These are phyloP conservation scores for Tiphia femorata DNA, from an alignment of 2,888 invertebrate species.

Conservation along the genomic window DNA sequence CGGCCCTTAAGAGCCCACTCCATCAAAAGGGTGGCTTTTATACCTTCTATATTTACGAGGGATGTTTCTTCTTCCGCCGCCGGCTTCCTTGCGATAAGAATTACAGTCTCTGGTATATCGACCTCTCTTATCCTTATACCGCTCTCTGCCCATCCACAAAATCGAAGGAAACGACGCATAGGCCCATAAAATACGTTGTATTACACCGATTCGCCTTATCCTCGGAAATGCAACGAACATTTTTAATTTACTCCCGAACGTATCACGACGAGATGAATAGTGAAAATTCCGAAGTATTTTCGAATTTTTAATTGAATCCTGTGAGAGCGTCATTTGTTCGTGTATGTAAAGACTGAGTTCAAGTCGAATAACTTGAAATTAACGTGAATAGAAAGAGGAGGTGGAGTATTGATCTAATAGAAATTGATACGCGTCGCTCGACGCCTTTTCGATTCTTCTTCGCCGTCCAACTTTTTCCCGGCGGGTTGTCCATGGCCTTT, in stretches of 20 bases:
- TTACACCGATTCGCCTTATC: too few relatives aligned
- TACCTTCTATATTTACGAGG: conserved; percentile 64
- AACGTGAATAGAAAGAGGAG: background rate
- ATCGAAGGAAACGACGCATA: conserved; percentile 24
- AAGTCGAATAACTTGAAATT: too few relatives aligned
- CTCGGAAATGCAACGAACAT: too few relatives aligned
- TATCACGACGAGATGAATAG: too few relatives aligned
- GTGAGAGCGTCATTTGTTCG: too few relatives aligned
- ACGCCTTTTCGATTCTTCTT: conserved; percentile 28
- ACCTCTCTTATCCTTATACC: conserved; percentile 27
- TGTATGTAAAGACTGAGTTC: too few relatives aligned
- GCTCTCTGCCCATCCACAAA: conserved; percentile 3
- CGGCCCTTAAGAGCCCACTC: conserved; percentile 62
- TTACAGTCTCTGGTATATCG: conserved; percentile 44
- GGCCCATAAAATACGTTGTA: background rate
- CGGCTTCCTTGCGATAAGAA: conserved; percentile 61
- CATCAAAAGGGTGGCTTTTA: conserved; percentile 65
- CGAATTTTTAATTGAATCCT: too few relatives aligned
- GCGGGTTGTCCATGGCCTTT: conserved; percentile 27
- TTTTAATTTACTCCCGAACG: too few relatives aligned
- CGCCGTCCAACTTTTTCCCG: conserved; percentile 44
- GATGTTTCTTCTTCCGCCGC: conserved; percentile 60
- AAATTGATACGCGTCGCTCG: conserved; percentile 19
- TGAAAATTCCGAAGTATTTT: too few relatives aligned
- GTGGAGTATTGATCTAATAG: conserved; percentile 2